Evolutionary conservation across 2,888 invertebrate genomes (phyloP), one percentile per base, ranked within the genome.

Genomic region (Temnothorax unifasciatus): DNA sequence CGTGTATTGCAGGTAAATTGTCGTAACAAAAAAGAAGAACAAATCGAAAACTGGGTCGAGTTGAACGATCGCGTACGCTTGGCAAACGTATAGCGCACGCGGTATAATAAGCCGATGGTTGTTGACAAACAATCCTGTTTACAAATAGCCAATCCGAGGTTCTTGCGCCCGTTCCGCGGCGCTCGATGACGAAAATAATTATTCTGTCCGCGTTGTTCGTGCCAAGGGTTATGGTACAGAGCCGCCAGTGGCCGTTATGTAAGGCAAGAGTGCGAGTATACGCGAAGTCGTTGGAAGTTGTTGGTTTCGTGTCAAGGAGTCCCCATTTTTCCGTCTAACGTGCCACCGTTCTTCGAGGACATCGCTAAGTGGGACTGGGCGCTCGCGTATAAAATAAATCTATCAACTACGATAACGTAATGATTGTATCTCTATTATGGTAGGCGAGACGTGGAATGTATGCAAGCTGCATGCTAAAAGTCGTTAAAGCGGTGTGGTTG

Each of bases 101-200:
- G 82, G 81, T 86, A 84, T 88, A 89, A 88, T 81, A 86, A 90
- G 85, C 86, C 71, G 84, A 82, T 64, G 54, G 63, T 88, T 89
- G 90, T 90, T 90, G 89, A 90, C 90, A 90, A 90, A 90, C 89
- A 90, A 41, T 87, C 15, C 86, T 90, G 88, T 90, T 90, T 90
- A 90, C 88, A 90, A 90, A 90, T 90, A 90, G 86, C 85, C 61
- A 68, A 90, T 68, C 64, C 47, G 73, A 73, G 79, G 79, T 83
- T 76, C 83, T 71, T 63, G 79, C 75, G 79, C 66, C 13, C 50
- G 68, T 76, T 86, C 50, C 63, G 61, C 63, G 57, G 41, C 25
- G 54, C 86, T 85, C 84, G 86, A 90, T 87, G 87, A 86, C 90
- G 83, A 89, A 89, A 90, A 89, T 90, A 89, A 89, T 90, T 89